Evolutionary conservation across 1,140 invertebrate genomes (phyloP).

Genomic region (Neuroterus valhalla): DNA sequence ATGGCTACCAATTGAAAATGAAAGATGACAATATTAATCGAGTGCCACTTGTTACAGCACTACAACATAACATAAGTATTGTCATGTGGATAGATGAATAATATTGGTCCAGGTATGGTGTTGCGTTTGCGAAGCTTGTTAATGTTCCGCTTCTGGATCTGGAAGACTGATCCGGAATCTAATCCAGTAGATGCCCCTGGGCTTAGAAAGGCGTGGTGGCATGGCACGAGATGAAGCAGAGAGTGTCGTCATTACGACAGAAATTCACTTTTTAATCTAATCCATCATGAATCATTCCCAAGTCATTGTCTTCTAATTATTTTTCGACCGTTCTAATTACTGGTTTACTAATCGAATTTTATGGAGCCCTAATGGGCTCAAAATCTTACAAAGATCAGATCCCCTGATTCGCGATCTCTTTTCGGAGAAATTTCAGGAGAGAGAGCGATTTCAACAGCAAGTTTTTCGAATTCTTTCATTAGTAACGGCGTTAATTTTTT

Average conservation of each 20-base stretch:
- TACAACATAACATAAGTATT: conserved; percentile 2
- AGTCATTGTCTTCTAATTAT: not conserved
- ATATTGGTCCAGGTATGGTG: too few species aligned
- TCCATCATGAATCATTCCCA: not conserved
- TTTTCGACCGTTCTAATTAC: conserved; percentile 7
- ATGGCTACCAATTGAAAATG: too few species aligned
- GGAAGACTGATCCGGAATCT: conserved; percentile 60
- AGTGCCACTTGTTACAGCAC: conserved; percentile 5
- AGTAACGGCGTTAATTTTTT: too few species aligned
- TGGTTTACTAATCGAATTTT: not conserved
- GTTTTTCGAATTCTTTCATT: too few species aligned
- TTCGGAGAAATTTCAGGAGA: too few species aligned
- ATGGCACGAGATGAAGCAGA: conserved; percentile 43
- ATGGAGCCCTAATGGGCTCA: too few species aligned
- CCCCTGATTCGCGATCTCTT: too few species aligned
- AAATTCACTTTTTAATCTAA: not conserved
- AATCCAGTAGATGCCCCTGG: conserved; percentile 61
- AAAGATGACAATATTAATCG: too few species aligned
- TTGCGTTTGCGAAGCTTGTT: too few species aligned
- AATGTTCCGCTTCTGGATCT: conserved; percentile 30
- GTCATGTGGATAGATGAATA: too few species aligned
- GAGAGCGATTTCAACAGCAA: too few species aligned
- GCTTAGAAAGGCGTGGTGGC: conserved; percentile 62
- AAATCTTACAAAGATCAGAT: too few species aligned
- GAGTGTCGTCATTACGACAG: conserved; percentile 52